Evolutionary conservation across 2,113 vertebrate species (phyloP).

Genomic region (Stomatorhinus ivindoensis): DNA sequence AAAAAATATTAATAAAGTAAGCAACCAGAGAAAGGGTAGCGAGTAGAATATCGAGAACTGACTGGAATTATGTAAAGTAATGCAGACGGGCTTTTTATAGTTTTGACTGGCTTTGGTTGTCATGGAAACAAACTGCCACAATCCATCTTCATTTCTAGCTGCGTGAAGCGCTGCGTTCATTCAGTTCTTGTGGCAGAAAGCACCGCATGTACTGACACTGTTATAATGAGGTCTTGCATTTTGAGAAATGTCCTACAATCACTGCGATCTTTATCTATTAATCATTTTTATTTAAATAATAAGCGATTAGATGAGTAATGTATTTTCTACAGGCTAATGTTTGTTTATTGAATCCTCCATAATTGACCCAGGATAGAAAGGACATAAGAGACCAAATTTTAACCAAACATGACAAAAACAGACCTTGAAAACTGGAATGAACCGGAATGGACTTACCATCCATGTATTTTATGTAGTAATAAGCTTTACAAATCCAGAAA

Average conservation of each 20-base stretch:
- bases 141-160: constrained; percentile 34
- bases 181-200: constrained; percentile 11
- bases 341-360: not conserved
- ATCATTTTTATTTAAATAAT: not conserved
- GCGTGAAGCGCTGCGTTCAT: constrained; percentile 28
- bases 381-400: not conserved
- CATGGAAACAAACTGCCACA: constrained; percentile 46
- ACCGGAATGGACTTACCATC: not conserved
- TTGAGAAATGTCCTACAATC: not conserved
- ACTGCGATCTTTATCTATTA: not conserved
- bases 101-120: constrained; percentile 35
- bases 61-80: constrained; percentile 56
- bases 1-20: constrained; percentile 27
- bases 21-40: constrained; percentile 17
- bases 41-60: constrained; percentile 47
- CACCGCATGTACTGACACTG: not conserved
- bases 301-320: not conserved
- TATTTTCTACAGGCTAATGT: not conserved
- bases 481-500: not conserved
- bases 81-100: constrained; percentile 47
- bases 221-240: not conserved
- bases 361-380: not conserved
- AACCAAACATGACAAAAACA: not conserved
- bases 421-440: not conserved
- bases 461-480: not conserved